phyloP scores from a whole-genome alignment of 2,113 vertebrate species.

The Anser brachyrhynchus region DNA sequence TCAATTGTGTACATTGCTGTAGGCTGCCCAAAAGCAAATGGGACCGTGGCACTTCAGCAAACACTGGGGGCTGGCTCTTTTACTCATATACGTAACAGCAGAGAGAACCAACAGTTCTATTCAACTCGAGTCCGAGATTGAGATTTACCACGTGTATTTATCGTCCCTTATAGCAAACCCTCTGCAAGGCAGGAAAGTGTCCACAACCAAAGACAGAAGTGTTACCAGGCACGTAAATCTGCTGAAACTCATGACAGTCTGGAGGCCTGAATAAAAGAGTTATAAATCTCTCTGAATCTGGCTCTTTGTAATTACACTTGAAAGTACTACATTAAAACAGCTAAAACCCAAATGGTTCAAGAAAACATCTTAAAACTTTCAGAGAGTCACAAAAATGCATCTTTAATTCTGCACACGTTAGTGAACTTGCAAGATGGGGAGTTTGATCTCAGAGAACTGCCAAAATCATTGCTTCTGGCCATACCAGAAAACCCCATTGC shows the following conservation, averaged over 20 bases:
- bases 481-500: background rate
- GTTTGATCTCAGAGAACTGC: background rate
- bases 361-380: background rate
- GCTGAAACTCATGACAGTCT: background rate
- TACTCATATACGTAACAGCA: background rate
- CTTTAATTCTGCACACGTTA: background rate
- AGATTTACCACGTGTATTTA: background rate
- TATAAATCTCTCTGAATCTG: background rate
- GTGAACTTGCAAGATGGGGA: background rate
- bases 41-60: background rate
- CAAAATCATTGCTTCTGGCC: background rate
- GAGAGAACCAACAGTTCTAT: background rate
- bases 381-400: background rate
- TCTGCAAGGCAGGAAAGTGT: background rate
- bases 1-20: background rate
- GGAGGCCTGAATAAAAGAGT: background rate
- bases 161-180: background rate
- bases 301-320: background rate
- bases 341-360: background rate
- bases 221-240: background rate
- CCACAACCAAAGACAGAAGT: background rate
- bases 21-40: conserved; percentile 17
- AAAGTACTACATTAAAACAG: background rate
- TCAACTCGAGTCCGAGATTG: background rate
- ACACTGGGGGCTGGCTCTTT: background rate